phyloP scores from a whole-genome alignment of 2,113 vertebrate species.

The Toxostoma redivivum region DNA sequence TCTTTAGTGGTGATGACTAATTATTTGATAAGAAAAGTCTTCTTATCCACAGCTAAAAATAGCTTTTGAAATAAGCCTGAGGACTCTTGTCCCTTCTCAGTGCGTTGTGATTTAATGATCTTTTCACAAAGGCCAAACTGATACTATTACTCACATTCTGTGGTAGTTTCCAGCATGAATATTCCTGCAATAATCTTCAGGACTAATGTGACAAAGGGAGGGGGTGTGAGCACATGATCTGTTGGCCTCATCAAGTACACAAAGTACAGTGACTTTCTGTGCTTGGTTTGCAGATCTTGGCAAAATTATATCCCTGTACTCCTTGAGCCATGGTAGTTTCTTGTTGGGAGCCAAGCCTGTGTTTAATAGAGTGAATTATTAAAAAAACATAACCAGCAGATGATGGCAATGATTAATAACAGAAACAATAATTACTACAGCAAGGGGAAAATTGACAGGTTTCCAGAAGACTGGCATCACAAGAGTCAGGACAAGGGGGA shows the following conservation, averaged over 20 bases:
- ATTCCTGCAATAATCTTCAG: background rate
- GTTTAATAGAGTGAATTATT: background rate
- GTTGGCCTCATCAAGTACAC: background rate
- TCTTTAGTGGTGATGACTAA: constrained; percentile 2
- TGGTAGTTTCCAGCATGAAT: constrained; percentile 3
- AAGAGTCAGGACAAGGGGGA: background rate
- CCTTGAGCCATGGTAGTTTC: background rate
- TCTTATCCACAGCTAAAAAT: constrained; percentile 35
- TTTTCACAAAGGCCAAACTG: constrained; percentile 24
- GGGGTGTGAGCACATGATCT: background rate
- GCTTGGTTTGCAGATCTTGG: background rate
- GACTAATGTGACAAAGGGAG: background rate
- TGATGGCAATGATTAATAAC: background rate
- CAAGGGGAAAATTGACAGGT: background rate
- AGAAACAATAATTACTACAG: background rate
- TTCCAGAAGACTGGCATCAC: background rate
- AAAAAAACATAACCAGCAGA: background rate
- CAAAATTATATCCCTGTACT: background rate
- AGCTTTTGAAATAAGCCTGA: background rate
- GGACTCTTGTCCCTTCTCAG: background rate
- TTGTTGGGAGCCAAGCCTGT: background rate
- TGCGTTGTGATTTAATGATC: background rate
- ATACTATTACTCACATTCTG: constrained; percentile 8
- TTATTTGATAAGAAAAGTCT: constrained; percentile 31
- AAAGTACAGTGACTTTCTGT: background rate